Base-by-base conservation (phyloP, 2,797 vertebrate genomes). In the Ciconia nigra region DNA sequence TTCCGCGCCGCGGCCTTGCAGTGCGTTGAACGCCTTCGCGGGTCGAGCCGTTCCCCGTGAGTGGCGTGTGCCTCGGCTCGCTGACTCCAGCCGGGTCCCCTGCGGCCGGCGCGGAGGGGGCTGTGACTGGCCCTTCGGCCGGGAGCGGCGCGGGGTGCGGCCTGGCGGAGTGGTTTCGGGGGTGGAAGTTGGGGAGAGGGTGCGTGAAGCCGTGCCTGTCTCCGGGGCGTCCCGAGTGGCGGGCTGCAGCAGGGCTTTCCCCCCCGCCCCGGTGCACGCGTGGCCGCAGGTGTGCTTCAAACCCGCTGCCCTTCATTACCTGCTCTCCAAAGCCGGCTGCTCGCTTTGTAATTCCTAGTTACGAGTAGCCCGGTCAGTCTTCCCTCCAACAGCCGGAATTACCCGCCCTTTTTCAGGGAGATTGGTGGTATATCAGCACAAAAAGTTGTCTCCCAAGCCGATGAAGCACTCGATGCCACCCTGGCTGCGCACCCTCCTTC, bases 291-390 rank as follows among this genome's bases (percentile, higher is more conserved):
- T 7, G 55, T 10, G 61, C 11, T 41, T 37, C 35, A 2, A 1
- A 4, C 29, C 2, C 25, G 0, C 8, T 3, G 35, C 10, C 16
- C 5, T 3, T n/a, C 15, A 2, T 19, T n/a, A 0, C 19, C 31
- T 5, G 11, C 28, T 13, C 5, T 11, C 7, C 10, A 4, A 3
- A 3, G 42, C 14, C 7, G 8, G 9, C 20, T 17, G 49, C 29
- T 10, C 3, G 11, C 7, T 15, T 11, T 8, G 55, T 15, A 5
- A 5, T 13, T 24, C 24, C 15, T 8, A 5, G 29, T 5, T 17
- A 6, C 2, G 1, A 7, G 11, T 5, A 29, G 8, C 10, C 1
- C 39, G 3, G 67, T 4, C 20, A 3, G 35, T 3, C 18, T 37
- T 21, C 15, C 37, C 8, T 24, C 33, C 21, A 9, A 5, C 20